Percentiles rank a stretch among this genome's conserved stretches.
These are phyloP conservation scores for Amphipoea lucens DNA, from an alignment of 2,888 invertebrate genomes.

Conservation along the genomic window DNA sequence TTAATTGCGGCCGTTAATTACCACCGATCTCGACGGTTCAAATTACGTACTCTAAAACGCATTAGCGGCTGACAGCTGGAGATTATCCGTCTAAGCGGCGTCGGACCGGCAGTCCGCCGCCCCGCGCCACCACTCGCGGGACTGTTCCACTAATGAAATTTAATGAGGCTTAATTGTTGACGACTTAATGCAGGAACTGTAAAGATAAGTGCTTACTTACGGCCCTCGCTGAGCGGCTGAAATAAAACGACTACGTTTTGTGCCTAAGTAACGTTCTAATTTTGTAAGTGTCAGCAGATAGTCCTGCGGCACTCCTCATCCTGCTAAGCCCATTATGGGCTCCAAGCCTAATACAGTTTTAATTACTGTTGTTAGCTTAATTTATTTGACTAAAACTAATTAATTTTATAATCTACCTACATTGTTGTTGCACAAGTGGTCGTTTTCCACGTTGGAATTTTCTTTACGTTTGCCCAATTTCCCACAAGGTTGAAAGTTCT, in stretches of 20 bases:
- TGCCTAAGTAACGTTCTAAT: constrained; percentile 66
- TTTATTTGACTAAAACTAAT: neutral
- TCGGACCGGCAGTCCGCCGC: constrained; percentile 76
- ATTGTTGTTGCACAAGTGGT: neutral
- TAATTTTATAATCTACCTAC: neutral
- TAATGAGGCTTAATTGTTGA: constrained; percentile 90
- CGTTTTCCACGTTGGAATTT: neutral
- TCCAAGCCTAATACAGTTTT: neutral
- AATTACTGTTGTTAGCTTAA: constrained; percentile 8
- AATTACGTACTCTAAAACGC: constrained; percentile 91
- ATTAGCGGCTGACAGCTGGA: constrained; percentile 90
- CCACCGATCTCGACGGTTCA: constrained; percentile 89
- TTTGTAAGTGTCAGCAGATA: constrained; percentile 44
- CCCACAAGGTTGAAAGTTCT: constrained; percentile 5
- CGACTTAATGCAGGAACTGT: constrained; percentile 89
- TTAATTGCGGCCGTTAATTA: constrained; percentile 90
- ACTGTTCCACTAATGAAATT: constrained; percentile 88
- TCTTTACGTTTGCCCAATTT: constrained; percentile 17
- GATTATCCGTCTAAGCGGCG: constrained; percentile 90
- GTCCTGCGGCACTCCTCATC: constrained; percentile 39
- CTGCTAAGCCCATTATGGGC: constrained; percentile 30
- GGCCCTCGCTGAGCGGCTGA: constrained; percentile 78
- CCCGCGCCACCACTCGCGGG: constrained; percentile 78
- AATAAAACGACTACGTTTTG: constrained; percentile 78
- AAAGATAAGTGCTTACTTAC: constrained; percentile 85